Conservation (phyloP, 2,888 invertebrate species). For the Arctia plantaginis region DNA sequence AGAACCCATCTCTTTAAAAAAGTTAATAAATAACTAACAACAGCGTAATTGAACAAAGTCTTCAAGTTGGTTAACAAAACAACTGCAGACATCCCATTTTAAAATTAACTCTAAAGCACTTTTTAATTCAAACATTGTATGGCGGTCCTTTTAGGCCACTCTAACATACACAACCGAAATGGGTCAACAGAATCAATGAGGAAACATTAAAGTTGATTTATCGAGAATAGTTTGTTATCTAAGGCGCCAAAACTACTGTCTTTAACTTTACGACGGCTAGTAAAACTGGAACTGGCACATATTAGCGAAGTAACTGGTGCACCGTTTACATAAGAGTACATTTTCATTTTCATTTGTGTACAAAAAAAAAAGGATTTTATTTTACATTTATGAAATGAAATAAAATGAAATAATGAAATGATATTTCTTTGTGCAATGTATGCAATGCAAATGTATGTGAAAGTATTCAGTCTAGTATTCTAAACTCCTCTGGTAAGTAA, state of each 20-base stretch:
- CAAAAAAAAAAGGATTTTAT: slow-evolving; percentile 34
- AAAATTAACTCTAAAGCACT: slow-evolving; percentile 24
- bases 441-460: no score
- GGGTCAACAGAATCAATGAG: slow-evolving; percentile 70
- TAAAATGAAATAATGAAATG: no score
- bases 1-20: background rate
- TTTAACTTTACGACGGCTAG: slow-evolving; percentile 67
- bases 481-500: background rate
- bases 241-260: slow-evolving; percentile 58
- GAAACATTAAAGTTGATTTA: slow-evolving; percentile 72
- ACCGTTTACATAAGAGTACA: slow-evolving; percentile 25
- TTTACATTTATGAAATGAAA: no score
- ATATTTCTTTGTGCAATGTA: background rate
- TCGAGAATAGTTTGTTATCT: slow-evolving; percentile 62
- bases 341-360: no score
- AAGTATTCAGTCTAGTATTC: background rate
- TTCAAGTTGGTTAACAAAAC: background rate
- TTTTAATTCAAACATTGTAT: slow-evolving; percentile 26
- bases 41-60: background rate
- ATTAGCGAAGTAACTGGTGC: slow-evolving; percentile 36
- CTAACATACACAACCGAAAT: slow-evolving; percentile 34
- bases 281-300: slow-evolving; percentile 51
- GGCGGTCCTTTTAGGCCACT: slow-evolving; percentile 25
- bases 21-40: background rate
- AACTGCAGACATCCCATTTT: slow-evolving; percentile 5